These are phyloP conservation scores for Pemphigus obesinymphae DNA, from an alignment of 1,140 invertebrate genomes.

Conservation along the genomic window DNA sequence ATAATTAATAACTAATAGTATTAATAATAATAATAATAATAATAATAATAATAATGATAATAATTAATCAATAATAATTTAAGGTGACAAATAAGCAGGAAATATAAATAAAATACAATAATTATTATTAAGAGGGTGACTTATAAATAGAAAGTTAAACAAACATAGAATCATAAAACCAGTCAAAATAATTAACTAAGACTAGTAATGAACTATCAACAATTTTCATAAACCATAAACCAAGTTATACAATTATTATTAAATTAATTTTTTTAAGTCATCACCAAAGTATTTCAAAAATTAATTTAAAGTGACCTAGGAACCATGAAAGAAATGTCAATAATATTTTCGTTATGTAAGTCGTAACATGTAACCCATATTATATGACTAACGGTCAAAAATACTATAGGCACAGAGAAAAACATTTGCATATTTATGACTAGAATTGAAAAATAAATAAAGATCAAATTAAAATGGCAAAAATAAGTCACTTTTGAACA, in stretches of 20 bases:
- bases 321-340: not conserved
- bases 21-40: not conserved
- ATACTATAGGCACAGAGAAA: not conserved
- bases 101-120: not conserved
- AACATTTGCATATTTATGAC: not conserved
- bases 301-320: not conserved
- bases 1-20: not conserved
- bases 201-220: not conserved
- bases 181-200: conserved; percentile 18
- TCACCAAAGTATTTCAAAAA: not conserved
- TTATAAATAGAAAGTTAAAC: not conserved
- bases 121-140: not conserved
- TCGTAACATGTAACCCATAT: not conserved
- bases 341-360: not conserved
- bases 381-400: not conserved
- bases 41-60: not conserved
- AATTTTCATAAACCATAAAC: not conserved
- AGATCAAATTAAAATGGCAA: conserved; percentile 17
- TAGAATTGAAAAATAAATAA: not conserved
- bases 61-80: not conserved
- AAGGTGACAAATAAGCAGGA: not conserved
- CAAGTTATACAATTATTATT: not conserved
- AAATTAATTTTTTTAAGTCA: not conserved
- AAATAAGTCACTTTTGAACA: conserved; percentile 18
- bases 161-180: not conserved